A percentile compares a stretch with the other conserved stretches of the same genome.
Evolutionary conservation across 1,140 invertebrate species (phyloP).

Genomic region (Teleogryllus occipitalis): DNA sequence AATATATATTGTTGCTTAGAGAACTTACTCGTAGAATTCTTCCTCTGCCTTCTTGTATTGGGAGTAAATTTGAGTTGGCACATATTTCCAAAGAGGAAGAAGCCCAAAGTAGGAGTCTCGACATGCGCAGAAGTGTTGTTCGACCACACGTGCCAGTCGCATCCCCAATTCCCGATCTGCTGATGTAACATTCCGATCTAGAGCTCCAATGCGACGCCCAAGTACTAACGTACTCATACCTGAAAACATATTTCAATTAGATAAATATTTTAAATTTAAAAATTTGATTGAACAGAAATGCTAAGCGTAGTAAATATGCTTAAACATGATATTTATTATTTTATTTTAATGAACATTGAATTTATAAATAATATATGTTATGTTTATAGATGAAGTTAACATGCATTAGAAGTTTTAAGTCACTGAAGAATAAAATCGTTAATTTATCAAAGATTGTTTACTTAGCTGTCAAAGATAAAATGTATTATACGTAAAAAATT

Average conservation of each 20-base stretch:
- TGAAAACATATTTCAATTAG: constrained; percentile 27
- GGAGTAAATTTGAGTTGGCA: constrained; percentile 61
- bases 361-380: too few species aligned
- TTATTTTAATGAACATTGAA: too few species aligned
- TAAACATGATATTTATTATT: too few species aligned
- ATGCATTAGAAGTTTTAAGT: too few species aligned
- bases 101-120: constrained; percentile 73
- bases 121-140: constrained; percentile 63
- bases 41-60: constrained; percentile 66
- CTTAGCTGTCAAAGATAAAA: too few species aligned
- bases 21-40: constrained; percentile 58
- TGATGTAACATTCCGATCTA: constrained; percentile 44
- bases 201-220: constrained; percentile 67
- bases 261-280: too few species aligned
- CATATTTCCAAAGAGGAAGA: constrained; percentile 72
- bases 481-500: too few species aligned
- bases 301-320: too few species aligned
- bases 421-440: too few species aligned
- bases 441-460: too few species aligned
- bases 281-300: too few species aligned
- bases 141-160: constrained; percentile 57
- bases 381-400: too few species aligned
- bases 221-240: constrained; percentile 67
- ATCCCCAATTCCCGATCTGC: constrained; percentile 28
- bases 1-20: background rate